Evolutionary conservation across 2,113 vertebrate genomes (phyloP).

Genomic region (Nyctibius bracteatus): DNA sequence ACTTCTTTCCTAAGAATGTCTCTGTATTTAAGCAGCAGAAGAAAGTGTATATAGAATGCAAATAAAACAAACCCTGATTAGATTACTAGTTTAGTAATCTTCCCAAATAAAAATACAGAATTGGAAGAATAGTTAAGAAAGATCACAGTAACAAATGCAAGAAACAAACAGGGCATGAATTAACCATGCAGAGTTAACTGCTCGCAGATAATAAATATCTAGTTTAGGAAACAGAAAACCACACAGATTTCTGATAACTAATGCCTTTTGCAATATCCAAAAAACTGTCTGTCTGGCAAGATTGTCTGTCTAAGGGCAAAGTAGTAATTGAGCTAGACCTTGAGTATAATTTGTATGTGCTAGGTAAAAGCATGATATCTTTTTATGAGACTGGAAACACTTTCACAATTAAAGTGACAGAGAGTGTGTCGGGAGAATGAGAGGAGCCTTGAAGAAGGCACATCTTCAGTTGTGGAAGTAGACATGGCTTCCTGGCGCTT

Average conservation of each 20-base stretch:
- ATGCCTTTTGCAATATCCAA: fast-evolving
- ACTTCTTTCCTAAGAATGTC: background rate
- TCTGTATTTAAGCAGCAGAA: background rate
- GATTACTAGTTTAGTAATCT: background rate
- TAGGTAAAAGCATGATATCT: background rate
- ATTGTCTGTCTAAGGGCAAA: background rate
- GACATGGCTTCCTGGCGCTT: background rate
- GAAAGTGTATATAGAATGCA: background rate
- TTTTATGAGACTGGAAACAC: background rate
- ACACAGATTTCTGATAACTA: background rate
- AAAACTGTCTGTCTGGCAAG: background rate
- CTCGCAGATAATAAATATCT: background rate
- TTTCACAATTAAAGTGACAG: background rate
- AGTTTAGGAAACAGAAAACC: background rate
- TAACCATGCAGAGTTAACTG: background rate
- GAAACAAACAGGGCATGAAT: background rate
- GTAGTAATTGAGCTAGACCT: background rate
- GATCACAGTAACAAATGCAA: background rate
- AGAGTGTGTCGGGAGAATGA: fast-evolving
- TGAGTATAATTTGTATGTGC: background rate
- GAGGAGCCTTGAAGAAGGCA: background rate
- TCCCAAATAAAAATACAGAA: background rate
- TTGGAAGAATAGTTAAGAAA: background rate
- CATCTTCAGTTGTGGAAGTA: background rate
- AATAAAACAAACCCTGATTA: background rate